Base-by-base conservation (phyloP, 2,113 vertebrate genomes). In the Heptranchias perlo region DNA sequence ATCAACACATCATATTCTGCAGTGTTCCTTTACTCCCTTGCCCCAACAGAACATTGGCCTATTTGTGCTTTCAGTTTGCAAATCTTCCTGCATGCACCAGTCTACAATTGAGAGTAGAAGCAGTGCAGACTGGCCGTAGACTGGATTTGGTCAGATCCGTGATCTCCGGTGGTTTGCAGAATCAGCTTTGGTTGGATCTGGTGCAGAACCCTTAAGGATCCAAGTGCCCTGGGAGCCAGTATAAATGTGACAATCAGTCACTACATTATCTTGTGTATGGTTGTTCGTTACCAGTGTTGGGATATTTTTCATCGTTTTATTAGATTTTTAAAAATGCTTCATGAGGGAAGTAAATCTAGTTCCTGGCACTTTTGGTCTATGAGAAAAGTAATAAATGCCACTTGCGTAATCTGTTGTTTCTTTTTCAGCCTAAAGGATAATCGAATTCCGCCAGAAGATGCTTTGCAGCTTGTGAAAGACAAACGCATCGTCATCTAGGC, bases 401-500 rank as follows among this genome's bases (percentile, higher is more conserved):
- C 44, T 65, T 47, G n/a, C 49, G 11, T 28, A 94, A 94, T 73
- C 0, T 95, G 65, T 21, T 52, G 13, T 69, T 69, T 31, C 44
- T 13, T 49, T 39, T 95, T 14, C 44, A 95, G 94, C 7, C 94
- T 95, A 35, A 95, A 69, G 44, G 62, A 95, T 95, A 95, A 95
- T 35, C 25, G 47, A 49, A 95, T 95, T 69, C 94, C 65, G 4
- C 25, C 64, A 18, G 47, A 95, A 16, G 94, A 95, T 52, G 28
- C 39, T 47, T 13, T 39, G 65, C 44, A 69, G 11, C 65, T 95
- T 67, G 44, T 35, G 39, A 69, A 95, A 95, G 94, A 95, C 44
- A 95, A 67, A 95, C 94, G 94, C 64, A 73, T 95, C 3, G 8
- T 67, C 62, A 95, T 95, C 94, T 95, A 95, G 39, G 14, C 31